Percentiles rank a stretch among this genome's conserved stretches.
These are phyloP conservation scores for Pelusios castaneus DNA, from an alignment of 2,113 vertebrate species.

Conservation along the genomic window DNA sequence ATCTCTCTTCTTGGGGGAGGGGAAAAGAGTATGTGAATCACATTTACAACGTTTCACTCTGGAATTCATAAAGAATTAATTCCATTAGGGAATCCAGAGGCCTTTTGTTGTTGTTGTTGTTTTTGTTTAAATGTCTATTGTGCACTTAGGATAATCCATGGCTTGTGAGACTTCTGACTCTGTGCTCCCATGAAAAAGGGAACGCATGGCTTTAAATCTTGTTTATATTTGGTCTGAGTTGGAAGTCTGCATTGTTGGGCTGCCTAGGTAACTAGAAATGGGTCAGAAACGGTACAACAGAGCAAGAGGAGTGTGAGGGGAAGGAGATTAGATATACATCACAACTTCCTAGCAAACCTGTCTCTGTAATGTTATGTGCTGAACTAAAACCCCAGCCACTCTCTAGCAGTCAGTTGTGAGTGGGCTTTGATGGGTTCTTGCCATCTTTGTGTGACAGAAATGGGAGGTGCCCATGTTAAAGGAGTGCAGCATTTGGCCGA, in stretches of 20 bases:
- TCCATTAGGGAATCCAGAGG: conserved; percentile 71
- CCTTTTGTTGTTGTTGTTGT: conserved; percentile 39
- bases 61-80: conserved; percentile 78
- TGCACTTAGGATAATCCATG: conserved; percentile 50
- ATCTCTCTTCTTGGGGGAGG: conserved; percentile 52
- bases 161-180: conserved; percentile 58
- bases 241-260: not conserved
- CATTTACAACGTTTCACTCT: conserved; percentile 78
- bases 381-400: not conserved
- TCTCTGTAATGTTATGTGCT: not conserved
- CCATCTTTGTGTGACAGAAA: not conserved
- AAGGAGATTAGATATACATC: not conserved
- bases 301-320: not conserved
- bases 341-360: not conserved
- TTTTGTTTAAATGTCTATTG: conserved; percentile 53
- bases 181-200: conserved; percentile 11
- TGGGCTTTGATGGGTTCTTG: not conserved
- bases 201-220: not conserved
- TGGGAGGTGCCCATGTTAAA: not conserved
- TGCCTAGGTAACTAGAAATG: not conserved
- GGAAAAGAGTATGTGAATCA: conserved; percentile 61
- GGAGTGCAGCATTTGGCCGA: not conserved
- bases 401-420: not conserved
- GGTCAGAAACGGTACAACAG: not conserved
- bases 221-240: conserved; percentile 15